Evolutionary conservation across 1,140 invertebrate genomes (phyloP), one percentile per base, ranked within the genome.

Genomic region (Drosophila sucinea): DNA sequence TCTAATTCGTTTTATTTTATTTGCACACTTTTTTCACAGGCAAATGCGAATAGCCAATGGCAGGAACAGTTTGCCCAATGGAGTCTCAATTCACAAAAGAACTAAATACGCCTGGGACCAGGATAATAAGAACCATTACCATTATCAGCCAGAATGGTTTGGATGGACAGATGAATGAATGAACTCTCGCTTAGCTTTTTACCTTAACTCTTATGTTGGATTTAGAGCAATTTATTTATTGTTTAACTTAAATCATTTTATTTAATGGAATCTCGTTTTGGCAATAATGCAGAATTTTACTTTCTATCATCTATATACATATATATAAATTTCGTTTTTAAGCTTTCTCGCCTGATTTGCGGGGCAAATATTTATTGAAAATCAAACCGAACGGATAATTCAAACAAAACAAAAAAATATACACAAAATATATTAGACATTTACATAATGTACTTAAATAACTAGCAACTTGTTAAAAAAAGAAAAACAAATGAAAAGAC

Each of bases 1-100:
- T 25, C n/a, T 64, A 30, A 23, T 40, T n/a, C 35, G 4, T 11
- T 17, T 17, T 11, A 7, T 10, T 23, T 10, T 67, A 4, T 38
- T 35, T 56, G 5, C 17, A 17, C 17, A 17, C 17, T 17, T 17
- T 60, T 58, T 78, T 77, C 83, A 3, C 77, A 91, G 91, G 79
- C 83, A 77, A 92, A 91, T 90, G 79, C 79, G 77, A 92, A 90
- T 87, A 91, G 77, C 76, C 91, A 92, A 64, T 92, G 91, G 91
- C 91, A 92, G 81, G 91, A 92, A 63, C 91, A 92, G 73, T 92
- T 92, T 74, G 91, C 91, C 64, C 91, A 92, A 82, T 92, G 91
- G 91, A 91, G 89, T 78, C 82, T 92, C 63, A 91, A 92, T 77
- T 90, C 83, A 54, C 90, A 92, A 70, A 91, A 91, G 72, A 87